Evolutionary conservation across 2,888 invertebrate species (phyloP).

Genomic region (Meloe dianella): DNA sequence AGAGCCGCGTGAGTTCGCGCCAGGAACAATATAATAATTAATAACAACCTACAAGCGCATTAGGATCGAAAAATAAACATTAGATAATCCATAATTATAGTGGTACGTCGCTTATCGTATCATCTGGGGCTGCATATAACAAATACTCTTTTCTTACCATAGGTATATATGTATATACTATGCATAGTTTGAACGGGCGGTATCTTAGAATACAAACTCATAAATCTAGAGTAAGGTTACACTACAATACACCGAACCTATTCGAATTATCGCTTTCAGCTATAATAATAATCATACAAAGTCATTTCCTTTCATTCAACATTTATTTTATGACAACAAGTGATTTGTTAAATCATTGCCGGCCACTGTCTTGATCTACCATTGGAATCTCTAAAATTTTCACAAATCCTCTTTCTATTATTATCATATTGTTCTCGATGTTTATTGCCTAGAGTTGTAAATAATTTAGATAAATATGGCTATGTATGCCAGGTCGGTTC

Average conservation of each 20-base stretch:
- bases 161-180: background rate
- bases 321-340: background rate
- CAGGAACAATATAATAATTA: conserved; percentile 58
- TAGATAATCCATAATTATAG: conserved; percentile 58
- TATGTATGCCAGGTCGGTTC: background rate
- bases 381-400: background rate
- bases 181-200: conserved; percentile 4
- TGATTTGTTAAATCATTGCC: background rate
- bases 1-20: conserved; percentile 55
- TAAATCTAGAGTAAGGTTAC: conserved; percentile 7
- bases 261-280: conserved; percentile 12
- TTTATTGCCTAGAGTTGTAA: background rate
- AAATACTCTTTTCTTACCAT: conserved; percentile 25
- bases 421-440: background rate
- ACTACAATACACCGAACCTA: background rate
- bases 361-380: conserved; percentile 5
- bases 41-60: conserved; percentile 54
- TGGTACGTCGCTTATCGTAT: conserved; percentile 44
- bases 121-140: conserved; percentile 42
- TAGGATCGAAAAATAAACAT: conserved; percentile 58
- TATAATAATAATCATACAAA: conserved; percentile 8
- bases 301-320: conserved; percentile 8
- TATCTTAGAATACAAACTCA: conserved; percentile 1
- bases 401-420: background rate
- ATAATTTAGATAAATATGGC: background rate